A percentile compares a stretch with the other conserved stretches of the same genome.
Conservation (phyloP, 2,113 vertebrate species). For the Brachionichthys hirsutus region DNA sequence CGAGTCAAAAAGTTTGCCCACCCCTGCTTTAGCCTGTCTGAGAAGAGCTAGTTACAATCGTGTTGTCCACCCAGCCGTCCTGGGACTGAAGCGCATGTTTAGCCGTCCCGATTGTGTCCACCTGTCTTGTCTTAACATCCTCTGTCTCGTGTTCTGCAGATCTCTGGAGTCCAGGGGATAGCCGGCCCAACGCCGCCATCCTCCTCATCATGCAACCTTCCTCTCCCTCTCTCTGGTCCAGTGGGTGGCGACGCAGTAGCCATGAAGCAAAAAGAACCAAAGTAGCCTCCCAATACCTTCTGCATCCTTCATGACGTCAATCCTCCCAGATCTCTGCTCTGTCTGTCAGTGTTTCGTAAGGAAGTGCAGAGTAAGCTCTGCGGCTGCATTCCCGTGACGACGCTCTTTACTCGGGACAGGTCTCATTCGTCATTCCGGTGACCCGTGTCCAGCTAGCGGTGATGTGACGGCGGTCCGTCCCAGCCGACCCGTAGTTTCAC, state of each 20-base stretch:
- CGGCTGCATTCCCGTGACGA: not conserved
- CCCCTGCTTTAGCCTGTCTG: no score
- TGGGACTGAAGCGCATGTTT: no score
- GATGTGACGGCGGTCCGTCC: slow-evolving; percentile 27
- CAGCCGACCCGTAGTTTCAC: slow-evolving; percentile 14
- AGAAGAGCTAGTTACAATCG: no score
- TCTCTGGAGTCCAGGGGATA: slow-evolving; percentile 79
- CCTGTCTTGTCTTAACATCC: not conserved
- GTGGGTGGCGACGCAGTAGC: slow-evolving; percentile 45
- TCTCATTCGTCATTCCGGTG: no score
- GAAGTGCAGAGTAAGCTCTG: no score
- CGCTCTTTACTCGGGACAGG: no score
- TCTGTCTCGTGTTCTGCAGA: slow-evolving; percentile 50
- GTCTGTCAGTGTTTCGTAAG: no score
- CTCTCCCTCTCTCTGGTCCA: slow-evolving; percentile 40
- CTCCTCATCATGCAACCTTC: slow-evolving; percentile 21
- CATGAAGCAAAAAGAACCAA: slow-evolving; percentile 47
- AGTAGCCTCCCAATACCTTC: slow-evolving; percentile 56
- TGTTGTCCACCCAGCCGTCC: no score
- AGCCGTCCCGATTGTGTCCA: no score
- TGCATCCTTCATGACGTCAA: slow-evolving; percentile 34
- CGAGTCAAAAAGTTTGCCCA: no score
- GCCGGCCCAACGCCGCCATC: slow-evolving; percentile 16
- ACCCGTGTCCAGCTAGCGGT: slow-evolving; percentile 20
- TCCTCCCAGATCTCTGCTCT: not conserved